Evolutionary conservation across 2,113 vertebrate genomes (phyloP), one percentile per base, ranked within the genome.

Genomic region (Leptobrachium ailaonicum): DNA sequence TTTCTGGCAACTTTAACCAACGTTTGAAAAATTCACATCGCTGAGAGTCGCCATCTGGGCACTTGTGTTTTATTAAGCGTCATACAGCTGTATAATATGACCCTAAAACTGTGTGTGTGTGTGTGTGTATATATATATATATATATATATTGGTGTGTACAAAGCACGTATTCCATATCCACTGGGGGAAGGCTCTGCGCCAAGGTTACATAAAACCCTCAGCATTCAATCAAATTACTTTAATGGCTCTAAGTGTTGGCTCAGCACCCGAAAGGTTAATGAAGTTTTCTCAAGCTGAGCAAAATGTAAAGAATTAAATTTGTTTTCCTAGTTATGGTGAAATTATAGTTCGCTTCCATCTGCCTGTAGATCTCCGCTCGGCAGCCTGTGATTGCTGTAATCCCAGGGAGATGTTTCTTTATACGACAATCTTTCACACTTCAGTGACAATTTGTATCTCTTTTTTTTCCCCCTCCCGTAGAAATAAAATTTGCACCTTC

Each of bases 341-440:
- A 14, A 66, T 66, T 50, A 42, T 8, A 43, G 20, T 9, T 14
- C 20, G 6, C 2, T 7, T 9, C 20, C 76, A 53, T 71, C 58
- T 56, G 70, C 69, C 12, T 53, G 45, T 44, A 66, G 47, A 54
- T 43, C 54, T 50, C 10, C 53, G 11, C 4, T 13, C 56, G 4
- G 58, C 13, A 20, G 69, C 60, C 62, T 67, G 5, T 80, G 77
- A 67, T 40, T 67, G 71, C 40, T 14, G n/a, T 69, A 66, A 62
- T 73, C 71, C 70, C 77, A 20, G 60, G 14, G 77, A 66, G 77
- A 50, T 14, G n/a, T 66, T 67, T 41, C 53, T 32, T 45, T 56
- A 45, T 67, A 44, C 56, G 77, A 67, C 77, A 67, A 80, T 80
- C 9, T 64, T 80, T 80, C 71, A 75, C 63, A 67, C 47, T 80